Conservation (phyloP, 2,888 invertebrate genomes). For the Agriopis aurantiaria region DNA sequence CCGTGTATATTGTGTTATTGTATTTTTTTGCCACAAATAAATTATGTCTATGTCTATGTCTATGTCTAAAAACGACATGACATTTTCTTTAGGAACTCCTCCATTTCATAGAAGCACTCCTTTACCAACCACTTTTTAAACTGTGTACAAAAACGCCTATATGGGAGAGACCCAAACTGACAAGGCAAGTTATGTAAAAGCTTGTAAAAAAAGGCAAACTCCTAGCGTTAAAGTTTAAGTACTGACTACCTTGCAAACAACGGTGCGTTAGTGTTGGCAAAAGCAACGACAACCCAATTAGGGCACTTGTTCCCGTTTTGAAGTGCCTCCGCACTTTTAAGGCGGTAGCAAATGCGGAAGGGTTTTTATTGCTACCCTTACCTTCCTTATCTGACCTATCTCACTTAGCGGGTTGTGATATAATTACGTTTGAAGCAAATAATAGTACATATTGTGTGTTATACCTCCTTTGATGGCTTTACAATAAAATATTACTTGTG, state of each 20-base stretch:
- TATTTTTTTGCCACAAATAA: too few relatives aligned
- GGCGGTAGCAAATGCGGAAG: conserved; percentile 36
- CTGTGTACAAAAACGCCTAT: too few relatives aligned
- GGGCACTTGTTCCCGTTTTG: conserved; percentile 58
- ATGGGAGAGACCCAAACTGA: too few relatives aligned
- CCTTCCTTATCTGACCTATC: conserved; percentile 9
- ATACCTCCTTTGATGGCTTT: neutral
- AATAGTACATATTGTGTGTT: neutral
- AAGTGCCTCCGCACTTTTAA: conserved; percentile 52
- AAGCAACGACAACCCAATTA: conserved; percentile 56
- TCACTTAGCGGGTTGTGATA: conserved; percentile 12
- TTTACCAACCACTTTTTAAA: too few relatives aligned
- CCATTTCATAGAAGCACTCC: too few relatives aligned
- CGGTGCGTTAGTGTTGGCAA: conserved; percentile 20
- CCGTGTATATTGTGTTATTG: too few relatives aligned
- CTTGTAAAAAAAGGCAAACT: neutral
- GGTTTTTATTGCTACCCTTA: conserved; percentile 40
- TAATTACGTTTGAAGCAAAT: neutral
- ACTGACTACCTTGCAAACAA: conserved; percentile 6
- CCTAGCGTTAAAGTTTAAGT: neutral
- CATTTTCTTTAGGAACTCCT: too few relatives aligned
- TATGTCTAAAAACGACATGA: too few relatives aligned
- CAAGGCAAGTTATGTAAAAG: too few relatives aligned
- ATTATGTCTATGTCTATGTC: too few relatives aligned
- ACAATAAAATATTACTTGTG: too few relatives aligned